phyloP scores from a whole-genome alignment of 2,888 invertebrate genomes.

The Tanypteryx hageni region DNA sequence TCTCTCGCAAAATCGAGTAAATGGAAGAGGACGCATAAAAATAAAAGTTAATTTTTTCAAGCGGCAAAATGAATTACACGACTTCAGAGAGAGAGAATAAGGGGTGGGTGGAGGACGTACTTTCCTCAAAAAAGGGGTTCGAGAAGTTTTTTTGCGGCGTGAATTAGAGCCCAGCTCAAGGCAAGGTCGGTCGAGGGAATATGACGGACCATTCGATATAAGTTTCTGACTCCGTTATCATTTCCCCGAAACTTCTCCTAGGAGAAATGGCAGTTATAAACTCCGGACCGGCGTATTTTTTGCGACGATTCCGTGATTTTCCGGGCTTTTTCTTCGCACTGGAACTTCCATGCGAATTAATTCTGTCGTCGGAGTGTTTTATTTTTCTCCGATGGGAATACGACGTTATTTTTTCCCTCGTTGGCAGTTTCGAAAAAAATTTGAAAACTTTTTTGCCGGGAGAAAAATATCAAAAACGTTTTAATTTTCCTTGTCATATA shows the following conservation, averaged over 20 bases:
- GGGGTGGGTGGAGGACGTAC: background rate
- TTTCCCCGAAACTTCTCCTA: background rate
- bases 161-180: slow-evolving; percentile 26
- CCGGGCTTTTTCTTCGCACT: background rate
- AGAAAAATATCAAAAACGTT: background rate
- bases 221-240: slow-evolving; percentile 7
- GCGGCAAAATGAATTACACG: slow-evolving; percentile 31
- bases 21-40: slow-evolving; percentile 30
- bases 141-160: slow-evolving; percentile 25
- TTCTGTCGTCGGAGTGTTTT: background rate
- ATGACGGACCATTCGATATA: background rate
- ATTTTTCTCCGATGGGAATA: background rate
- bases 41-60: background rate
- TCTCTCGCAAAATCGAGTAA: background rate
- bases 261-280: background rate
- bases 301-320: background rate
- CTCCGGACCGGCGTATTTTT: background rate
- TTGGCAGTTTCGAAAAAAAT: background rate
- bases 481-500: no score
- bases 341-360: background rate
- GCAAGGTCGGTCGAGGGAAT: background rate
- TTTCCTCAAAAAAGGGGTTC: background rate
- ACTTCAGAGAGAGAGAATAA: background rate
- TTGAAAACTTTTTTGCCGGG: background rate
- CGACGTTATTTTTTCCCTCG: background rate